These are phyloP conservation scores for Chaitophorus viminalis DNA, from an alignment of 2,888 invertebrate genomes.

Conservation along the genomic window DNA sequence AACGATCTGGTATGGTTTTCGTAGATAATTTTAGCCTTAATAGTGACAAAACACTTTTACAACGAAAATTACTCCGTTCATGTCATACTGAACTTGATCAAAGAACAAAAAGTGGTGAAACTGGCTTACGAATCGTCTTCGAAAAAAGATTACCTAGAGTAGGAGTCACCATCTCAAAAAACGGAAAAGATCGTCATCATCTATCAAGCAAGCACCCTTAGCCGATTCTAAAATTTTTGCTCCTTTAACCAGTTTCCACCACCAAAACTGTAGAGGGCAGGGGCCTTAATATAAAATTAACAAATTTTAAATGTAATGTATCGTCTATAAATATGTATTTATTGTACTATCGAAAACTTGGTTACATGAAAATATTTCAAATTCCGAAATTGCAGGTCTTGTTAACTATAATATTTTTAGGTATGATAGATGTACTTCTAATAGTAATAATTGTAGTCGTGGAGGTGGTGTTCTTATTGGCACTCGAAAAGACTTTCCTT, in stretches of 20 bases:
- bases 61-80: conserved; percentile 4
- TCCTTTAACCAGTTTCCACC: neutral
- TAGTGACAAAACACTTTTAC: neutral
- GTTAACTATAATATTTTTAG: too few species aligned
- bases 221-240: neutral
- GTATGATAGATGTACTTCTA: conserved; percentile 29
- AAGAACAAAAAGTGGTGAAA: neutral
- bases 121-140: neutral
- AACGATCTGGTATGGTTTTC: neutral
- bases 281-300: too few species aligned
- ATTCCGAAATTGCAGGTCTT: too few species aligned
- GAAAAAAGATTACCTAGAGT: neutral
- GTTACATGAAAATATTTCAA: too few species aligned
- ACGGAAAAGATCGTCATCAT: neutral
- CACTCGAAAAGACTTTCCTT: conserved; percentile 14
- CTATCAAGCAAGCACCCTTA: neutral
- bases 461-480: conserved; percentile 37
- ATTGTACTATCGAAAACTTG: too few species aligned
- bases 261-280: too few species aligned
- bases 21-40: neutral
- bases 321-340: neutral
- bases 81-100: conserved; percentile 3
- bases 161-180: neutral
- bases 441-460: neutral
- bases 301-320: conserved; percentile 2